Evolutionary conservation across 2,113 vertebrate species (phyloP).

Genomic region (human): DNA sequence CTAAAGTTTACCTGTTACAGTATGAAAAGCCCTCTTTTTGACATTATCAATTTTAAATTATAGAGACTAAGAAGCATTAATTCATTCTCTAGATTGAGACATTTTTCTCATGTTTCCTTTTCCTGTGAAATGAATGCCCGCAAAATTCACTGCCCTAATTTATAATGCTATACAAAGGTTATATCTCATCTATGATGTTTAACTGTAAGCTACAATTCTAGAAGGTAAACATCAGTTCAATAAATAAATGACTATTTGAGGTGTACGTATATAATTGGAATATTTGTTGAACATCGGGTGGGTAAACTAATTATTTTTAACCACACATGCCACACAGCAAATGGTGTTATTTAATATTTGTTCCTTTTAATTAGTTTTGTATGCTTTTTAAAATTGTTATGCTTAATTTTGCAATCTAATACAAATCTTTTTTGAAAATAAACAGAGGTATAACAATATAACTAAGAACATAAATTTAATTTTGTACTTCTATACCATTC

Average conservation of each 20-base stretch:
- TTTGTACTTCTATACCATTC: neutral
- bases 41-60: neutral
- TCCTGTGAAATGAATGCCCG: neutral
- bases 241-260: constrained; percentile 21
- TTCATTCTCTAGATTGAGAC: neutral
- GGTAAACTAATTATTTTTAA: neutral
- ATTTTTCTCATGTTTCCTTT: neutral
- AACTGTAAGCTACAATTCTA: neutral
- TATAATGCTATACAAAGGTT: neutral
- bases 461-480: neutral
- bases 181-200: neutral
- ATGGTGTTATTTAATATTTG: neutral
- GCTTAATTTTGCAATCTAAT: neutral
- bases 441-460: neutral
- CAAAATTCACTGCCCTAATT: neutral
- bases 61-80: neutral
- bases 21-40: neutral
- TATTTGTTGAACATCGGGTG: neutral
- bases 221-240: neutral
- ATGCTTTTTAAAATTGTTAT: neutral
- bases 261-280: neutral
- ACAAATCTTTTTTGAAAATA: neutral
- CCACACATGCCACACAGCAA: neutral
- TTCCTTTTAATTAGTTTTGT: neutral
- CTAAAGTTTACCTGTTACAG: neutral